Evolutionary conservation across 2,113 vertebrate species (phyloP).

Genomic region (Peromyscus maniculatus): DNA sequence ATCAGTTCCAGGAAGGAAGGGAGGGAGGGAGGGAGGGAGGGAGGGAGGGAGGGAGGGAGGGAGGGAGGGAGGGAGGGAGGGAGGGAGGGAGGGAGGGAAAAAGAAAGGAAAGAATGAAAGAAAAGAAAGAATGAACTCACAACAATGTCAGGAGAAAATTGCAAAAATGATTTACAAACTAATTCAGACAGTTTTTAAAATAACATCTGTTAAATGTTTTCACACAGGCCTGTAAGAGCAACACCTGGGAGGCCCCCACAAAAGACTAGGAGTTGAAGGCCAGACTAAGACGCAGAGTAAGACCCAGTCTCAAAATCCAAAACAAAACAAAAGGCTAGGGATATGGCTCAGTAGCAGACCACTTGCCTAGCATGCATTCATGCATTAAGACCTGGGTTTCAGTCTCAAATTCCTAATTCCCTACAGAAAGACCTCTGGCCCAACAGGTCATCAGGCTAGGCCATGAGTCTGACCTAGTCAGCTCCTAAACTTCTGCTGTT

Average conservation of each 20-base stretch:
- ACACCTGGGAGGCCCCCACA: not conserved
- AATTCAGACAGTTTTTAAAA: not conserved
- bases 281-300: not conserved
- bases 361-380: no score
- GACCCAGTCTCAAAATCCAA: not conserved
- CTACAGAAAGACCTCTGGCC: not conserved
- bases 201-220: not conserved
- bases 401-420: not conserved
- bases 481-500: not conserved
- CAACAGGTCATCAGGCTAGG: not conserved
- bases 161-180: not conserved
- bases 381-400: not conserved
- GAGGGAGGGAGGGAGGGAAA: not conserved
- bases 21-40: not conserved
- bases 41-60: not conserved
- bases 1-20: not conserved
- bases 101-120: not conserved
- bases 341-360: not conserved
- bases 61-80: not conserved
- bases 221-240: not conserved
- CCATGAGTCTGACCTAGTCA: not conserved
- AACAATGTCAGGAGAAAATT: not conserved
- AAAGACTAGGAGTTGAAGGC: not conserved
- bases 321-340: not conserved
- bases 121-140: not conserved